Evolutionary conservation across 2,797 vertebrate genomes (phyloP).

Genomic region (Cuniculus paca): DNA sequence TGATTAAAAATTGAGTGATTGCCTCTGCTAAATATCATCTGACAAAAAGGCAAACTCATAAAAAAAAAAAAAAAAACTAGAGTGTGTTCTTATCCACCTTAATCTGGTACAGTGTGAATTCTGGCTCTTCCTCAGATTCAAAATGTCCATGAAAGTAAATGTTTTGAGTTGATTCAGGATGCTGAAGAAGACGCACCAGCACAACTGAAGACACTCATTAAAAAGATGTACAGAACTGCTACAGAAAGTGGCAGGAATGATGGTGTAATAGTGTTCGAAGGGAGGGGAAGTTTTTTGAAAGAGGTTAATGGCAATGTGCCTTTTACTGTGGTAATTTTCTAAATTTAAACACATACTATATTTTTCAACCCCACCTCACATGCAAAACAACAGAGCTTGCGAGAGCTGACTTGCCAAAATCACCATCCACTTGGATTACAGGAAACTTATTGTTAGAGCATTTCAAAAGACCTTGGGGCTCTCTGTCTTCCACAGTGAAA

Average conservation of each 20-base stretch:
- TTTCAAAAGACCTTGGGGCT: neutral
- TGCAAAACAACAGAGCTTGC: neutral
- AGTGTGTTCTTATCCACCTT: neutral
- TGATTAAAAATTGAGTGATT: neutral
- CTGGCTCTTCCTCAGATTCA: neutral
- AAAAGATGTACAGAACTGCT: neutral
- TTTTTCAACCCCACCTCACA: neutral
- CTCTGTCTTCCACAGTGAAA: neutral
- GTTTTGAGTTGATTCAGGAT: neutral
- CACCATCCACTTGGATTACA: neutral
- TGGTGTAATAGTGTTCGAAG: neutral
- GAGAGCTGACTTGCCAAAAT: neutral
- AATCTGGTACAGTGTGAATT: neutral
- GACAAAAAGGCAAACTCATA: neutral
- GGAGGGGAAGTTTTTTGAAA: neutral
- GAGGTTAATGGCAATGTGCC: neutral
- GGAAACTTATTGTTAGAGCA: neutral
- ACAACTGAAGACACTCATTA: too few species aligned
- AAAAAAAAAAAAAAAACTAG: neutral
- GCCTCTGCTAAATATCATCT: neutral
- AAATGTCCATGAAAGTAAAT: neutral
- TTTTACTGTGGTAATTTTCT: neutral
- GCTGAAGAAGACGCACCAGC: neutral
- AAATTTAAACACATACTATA: neutral
- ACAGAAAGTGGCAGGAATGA: neutral